Percentiles rank a stretch among this genome's conserved stretches.
These are phyloP conservation scores for Acrocephalus arundinaceus DNA, from an alignment of 2,113 vertebrate species.

Conservation along the genomic window DNA sequence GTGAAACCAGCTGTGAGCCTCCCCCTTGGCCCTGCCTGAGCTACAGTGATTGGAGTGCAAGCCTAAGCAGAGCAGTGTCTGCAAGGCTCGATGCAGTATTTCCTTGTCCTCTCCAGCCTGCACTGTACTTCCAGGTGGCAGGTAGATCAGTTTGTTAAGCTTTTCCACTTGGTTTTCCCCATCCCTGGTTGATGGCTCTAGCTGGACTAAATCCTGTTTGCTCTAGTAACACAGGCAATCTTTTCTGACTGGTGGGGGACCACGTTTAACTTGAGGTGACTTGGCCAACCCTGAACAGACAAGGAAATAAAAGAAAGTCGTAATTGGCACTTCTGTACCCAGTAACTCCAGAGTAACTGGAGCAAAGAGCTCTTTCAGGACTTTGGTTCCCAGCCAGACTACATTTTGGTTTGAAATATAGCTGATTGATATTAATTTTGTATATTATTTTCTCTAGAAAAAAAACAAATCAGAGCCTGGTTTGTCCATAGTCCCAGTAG, in stretches of 20 bases:
- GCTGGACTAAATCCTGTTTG: neutral
- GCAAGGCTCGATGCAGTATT: neutral
- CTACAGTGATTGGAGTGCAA: neutral
- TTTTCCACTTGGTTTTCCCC: neutral
- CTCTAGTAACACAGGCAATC: neutral
- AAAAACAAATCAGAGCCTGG: neutral
- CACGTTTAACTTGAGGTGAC: neutral
- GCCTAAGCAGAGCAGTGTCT: neutral
- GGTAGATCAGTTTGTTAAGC: neutral
- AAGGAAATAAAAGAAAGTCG: too few relatives aligned
- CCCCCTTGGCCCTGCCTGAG: neutral
- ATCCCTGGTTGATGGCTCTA: neutral
- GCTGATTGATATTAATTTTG: neutral
- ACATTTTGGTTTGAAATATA: neutral
- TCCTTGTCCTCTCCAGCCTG: neutral
- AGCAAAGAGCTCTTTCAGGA: neutral
- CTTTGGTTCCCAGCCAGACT: neutral
- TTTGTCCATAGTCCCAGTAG: neutral
- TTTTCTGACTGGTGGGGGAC: neutral
- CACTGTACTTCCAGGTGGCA: neutral
- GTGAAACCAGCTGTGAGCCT: neutral
- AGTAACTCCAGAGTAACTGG: neutral
- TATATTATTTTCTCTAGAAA: neutral
- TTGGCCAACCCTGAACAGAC: neutral
- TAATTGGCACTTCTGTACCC: neutral